Evolutionary conservation across 2,888 invertebrate species (phyloP).

Genomic region (Chymomyza amoena): DNA sequence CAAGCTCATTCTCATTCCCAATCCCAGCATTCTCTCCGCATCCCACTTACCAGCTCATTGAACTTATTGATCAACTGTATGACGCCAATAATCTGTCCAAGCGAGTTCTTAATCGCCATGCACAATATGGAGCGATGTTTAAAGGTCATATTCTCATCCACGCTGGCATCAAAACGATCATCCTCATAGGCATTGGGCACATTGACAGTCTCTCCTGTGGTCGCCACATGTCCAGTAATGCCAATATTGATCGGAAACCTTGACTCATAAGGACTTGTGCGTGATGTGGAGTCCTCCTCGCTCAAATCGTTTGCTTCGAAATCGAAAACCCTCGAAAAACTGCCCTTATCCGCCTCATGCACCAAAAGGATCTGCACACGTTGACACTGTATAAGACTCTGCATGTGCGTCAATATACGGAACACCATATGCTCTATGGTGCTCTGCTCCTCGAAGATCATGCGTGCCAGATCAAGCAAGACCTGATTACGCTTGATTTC

Average conservation of each 20-base stretch:
- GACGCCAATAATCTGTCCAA: constrained; percentile 94
- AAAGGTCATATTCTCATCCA: constrained; percentile 90
- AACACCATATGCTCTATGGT: constrained; percentile 97
- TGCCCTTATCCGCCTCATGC: constrained; percentile 93
- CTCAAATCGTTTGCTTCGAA: constrained; percentile 93
- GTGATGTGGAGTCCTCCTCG: constrained; percentile 88
- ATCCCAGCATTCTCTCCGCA: no score
- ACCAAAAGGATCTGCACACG: constrained; percentile 95
- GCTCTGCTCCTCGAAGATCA: constrained; percentile 98
- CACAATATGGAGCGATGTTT: constrained; percentile 94
- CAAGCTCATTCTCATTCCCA: no score
- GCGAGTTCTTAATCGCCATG: constrained; percentile 97
- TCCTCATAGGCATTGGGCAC: constrained; percentile 94
- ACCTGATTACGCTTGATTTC: constrained; percentile 98
- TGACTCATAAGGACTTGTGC: constrained; percentile 93
- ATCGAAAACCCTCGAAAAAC: constrained; percentile 96
- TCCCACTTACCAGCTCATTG: constrained; percentile 83
- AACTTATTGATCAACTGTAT: constrained; percentile 96
- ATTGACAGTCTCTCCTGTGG: constrained; percentile 96
- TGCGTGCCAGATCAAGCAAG: constrained; percentile 93
- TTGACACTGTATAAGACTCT: constrained; percentile 95
- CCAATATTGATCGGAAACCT: constrained; percentile 97
- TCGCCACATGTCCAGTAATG: constrained; percentile 96
- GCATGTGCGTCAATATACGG: constrained; percentile 95
- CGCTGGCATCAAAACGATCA: constrained; percentile 90